Evolutionary conservation across 53 echinoderm and acorn worm genomes (phyloP), one percentile per base, ranked within the genome.

Genomic region (Pentamera pediparva): DNA sequence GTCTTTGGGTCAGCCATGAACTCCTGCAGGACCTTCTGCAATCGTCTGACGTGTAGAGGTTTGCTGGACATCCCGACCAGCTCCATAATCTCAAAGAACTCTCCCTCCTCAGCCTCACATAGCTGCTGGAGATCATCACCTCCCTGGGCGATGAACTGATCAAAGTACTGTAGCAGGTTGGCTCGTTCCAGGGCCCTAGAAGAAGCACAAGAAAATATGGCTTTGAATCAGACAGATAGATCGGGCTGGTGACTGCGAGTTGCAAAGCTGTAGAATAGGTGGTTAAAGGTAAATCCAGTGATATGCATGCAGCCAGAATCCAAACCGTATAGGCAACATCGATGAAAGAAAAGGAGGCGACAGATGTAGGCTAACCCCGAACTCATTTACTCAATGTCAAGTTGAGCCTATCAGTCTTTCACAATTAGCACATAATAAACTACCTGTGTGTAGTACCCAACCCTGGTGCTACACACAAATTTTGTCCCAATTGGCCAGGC

Each of bases 61-160:
- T 95, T 95, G 56, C 81, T 85, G 21, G 91, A 81, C 96, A 95
- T 95, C 52, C 96, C 96, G 11, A 95, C 96, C 35, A 95, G 62
- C 37, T 85, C 80, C 88, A 95, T 79, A 29, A 95, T 95, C 79
- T 95, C 96, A 32, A 85, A 56, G 63, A 95, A 95, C 53, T 95
- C 96, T 19, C 91, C 85, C 33, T 95, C 87, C 11, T 85, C 85
- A 18, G 91, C 90, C 51, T 95, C 96, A 28, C 96, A 95, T 4
- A 95, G 69, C 69, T 95, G 96, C 51, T 82, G 82, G 17, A 91
- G 90, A 34, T 95, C 96, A 21, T 95, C 96, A 7, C 96, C 96
- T 3, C 96, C 96, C 45, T 95, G 96, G 37, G 87, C 87, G 43
- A 95, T 91, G 53, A 95, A 95, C 41, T 81, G 85, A 35, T 85